Conservation (phyloP, 1,140 invertebrate species). For the Thaumatotibia leucotreta region DNA sequence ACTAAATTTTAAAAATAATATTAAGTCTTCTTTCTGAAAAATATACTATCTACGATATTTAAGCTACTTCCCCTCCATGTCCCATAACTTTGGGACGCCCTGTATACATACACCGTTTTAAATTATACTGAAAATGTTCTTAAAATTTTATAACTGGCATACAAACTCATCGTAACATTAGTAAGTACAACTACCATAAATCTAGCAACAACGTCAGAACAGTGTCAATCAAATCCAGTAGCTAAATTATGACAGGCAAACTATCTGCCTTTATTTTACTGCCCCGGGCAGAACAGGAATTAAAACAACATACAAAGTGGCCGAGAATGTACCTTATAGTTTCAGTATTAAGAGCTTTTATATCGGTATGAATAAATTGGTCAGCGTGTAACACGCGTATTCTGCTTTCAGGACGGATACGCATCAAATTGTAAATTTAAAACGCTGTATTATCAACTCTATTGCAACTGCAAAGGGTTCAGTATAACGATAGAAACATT, state of each 20-base stretch:
- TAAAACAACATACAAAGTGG: neutral
- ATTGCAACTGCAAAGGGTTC: neutral
- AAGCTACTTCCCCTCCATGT: too few relatives aligned
- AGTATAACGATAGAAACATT: neutral
- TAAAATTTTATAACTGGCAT: neutral
- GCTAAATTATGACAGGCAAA: neutral
- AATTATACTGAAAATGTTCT: too few relatives aligned
- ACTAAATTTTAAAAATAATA: too few relatives aligned
- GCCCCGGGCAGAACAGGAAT: neutral
- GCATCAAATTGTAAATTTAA: neutral
- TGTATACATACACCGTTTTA: too few relatives aligned
- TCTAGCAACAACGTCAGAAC: neutral
- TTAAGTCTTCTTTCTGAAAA: too few relatives aligned
- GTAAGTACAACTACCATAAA: neutral
- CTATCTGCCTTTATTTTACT: neutral
- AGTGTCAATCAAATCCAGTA: neutral
- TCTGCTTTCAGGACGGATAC: neutral
- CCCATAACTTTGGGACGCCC: too few relatives aligned
- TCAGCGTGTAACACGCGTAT: neutral
- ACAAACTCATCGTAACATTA: neutral
- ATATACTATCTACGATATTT: too few relatives aligned
- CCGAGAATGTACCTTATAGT: neutral
- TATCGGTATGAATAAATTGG: neutral
- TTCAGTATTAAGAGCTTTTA: neutral
- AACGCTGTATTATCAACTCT: neutral